These are phyloP conservation scores for Drosophila hydei DNA, from an alignment of 1,140 invertebrate species.

Conservation along the genomic window DNA sequence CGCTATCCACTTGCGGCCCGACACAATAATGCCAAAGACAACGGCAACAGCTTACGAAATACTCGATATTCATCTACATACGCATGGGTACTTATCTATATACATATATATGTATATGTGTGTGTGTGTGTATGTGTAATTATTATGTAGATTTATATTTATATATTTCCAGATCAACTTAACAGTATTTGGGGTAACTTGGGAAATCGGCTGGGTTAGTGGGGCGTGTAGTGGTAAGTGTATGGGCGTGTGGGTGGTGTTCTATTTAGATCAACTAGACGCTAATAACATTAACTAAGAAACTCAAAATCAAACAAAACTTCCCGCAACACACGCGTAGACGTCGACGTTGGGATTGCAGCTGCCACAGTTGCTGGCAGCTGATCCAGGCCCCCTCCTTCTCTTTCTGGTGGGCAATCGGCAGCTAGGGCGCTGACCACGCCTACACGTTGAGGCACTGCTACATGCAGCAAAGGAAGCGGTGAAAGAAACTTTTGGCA, in stretches of 20 bases:
- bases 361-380: neutral
- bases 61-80: constrained; percentile 6
- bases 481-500: constrained; percentile 84
- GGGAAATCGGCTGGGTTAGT: constrained; percentile 8
- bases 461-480: constrained; percentile 83
- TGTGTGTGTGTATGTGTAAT: neutral
- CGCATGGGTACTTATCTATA: neutral
- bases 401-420: too few species aligned
- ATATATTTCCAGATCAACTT: constrained; percentile 26
- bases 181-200: constrained; percentile 9
- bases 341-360: neutral
- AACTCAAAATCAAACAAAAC: constrained; percentile 41
- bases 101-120: neutral
- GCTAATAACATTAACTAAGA: constrained; percentile 54
- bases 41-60: constrained; percentile 15
- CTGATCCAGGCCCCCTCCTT: neutral
- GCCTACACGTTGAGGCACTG: constrained; percentile 69
- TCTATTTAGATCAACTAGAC: constrained; percentile 30
- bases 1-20: neutral
- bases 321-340: constrained; percentile 33
- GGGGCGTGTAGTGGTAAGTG: neutral
- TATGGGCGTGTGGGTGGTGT: neutral
- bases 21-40: neutral
- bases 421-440: constrained; percentile 26
- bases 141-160: constrained; percentile 1